phyloP scores from a whole-genome alignment of 2,888 invertebrate genomes.

The Boloria euphrosyne region DNA sequence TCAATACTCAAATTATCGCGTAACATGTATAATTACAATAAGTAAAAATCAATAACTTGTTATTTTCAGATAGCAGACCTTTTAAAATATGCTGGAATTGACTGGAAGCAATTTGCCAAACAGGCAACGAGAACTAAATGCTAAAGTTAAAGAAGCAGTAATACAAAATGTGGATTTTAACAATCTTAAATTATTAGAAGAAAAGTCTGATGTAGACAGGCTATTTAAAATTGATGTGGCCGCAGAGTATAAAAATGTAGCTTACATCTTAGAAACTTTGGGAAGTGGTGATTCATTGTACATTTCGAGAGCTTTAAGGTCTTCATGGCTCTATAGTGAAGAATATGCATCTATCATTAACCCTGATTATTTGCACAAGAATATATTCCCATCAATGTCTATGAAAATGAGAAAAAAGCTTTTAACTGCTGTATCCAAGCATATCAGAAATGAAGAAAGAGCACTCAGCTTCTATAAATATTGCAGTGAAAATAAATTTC shows the following conservation, averaged over 20 bases:
- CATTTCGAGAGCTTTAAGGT: constrained; percentile 59
- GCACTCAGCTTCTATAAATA: constrained; percentile 54
- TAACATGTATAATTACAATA: too few species aligned
- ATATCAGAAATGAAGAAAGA: constrained; percentile 50
- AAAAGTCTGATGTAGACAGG: constrained; percentile 56
- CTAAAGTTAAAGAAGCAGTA: constrained; percentile 36
- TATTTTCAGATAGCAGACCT: not conserved
- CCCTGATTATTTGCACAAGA: constrained; percentile 51
- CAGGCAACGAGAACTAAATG: constrained; percentile 42
- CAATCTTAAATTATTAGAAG: constrained; percentile 44
- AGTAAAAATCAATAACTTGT: not conserved
- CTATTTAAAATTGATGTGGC: constrained; percentile 66
- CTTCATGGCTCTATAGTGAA: constrained; percentile 55
- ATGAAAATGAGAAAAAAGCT: constrained; percentile 60
- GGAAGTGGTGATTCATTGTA: constrained; percentile 60
- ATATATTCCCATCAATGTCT: constrained; percentile 64
- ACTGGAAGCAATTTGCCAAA: constrained; percentile 42
- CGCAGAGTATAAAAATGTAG: constrained; percentile 54
- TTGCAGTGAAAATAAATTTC: constrained; percentile 47
- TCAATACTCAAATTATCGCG: too few species aligned
- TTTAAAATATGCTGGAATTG: constrained; percentile 35
- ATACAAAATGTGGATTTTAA: constrained; percentile 44
- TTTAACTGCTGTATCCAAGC: constrained; percentile 48
- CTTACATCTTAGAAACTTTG: constrained; percentile 57
- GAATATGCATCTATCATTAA: constrained; percentile 52